Evolutionary conservation across 2,797 vertebrate genomes (phyloP).

Genomic region (Amazona finschi): DNA sequence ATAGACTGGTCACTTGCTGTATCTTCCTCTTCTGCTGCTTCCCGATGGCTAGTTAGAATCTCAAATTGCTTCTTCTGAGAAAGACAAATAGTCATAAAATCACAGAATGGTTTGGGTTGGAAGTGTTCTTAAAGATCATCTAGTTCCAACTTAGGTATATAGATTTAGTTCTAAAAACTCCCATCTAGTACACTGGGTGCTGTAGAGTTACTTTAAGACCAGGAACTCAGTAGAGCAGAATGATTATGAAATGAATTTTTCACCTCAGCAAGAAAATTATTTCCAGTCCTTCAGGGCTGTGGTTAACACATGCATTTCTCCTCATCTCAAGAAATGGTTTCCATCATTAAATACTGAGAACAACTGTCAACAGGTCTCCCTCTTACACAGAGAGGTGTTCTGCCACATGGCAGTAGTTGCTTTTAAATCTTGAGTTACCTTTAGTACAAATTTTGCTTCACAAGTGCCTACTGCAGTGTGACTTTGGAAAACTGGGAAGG

Average conservation of each 20-base stretch:
- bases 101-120: neutral
- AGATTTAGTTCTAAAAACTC: neutral
- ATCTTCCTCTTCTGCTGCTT: neutral
- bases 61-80: neutral
- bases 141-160: neutral
- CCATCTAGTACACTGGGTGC: neutral
- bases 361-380: neutral
- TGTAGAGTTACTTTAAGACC: neutral
- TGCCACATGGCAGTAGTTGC: neutral
- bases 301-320: neutral
- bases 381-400: neutral
- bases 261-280: neutral
- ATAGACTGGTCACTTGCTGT: neutral
- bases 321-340: neutral
- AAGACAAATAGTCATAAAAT: neutral
- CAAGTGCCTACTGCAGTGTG: neutral
- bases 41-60: neutral
- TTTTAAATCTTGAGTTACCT: neutral
- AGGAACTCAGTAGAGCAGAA: neutral
- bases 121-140: neutral
- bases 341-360: neutral
- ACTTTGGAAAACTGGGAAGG: neutral
- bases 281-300: neutral
- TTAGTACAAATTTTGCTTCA: neutral
- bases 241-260: neutral